Conservation (phyloP, 2,797 vertebrate species). For the Spinibarbus caldwelli region DNA sequence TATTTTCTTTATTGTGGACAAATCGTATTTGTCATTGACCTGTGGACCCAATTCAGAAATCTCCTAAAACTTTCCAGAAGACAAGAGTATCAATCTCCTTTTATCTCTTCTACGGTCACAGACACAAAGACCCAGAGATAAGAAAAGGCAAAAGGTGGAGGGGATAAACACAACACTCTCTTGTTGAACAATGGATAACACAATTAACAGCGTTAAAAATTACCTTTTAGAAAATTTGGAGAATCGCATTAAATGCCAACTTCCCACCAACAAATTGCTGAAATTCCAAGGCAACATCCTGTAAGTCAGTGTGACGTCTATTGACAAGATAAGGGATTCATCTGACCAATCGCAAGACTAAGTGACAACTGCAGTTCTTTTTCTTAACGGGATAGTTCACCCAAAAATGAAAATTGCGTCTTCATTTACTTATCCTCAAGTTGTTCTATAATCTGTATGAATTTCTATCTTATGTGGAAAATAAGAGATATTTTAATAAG, state of each 20-base stretch:
- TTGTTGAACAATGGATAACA: not conserved
- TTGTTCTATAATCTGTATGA: too few relatives aligned
- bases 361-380: not conserved
- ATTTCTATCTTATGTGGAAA: too few relatives aligned
- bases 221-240: not conserved
- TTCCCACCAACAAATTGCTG: not conserved
- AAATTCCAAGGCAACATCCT: not conserved
- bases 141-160: slow-evolving; percentile 32
- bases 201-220: not conserved
- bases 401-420: too few relatives aligned
- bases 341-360: not conserved
- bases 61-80: slow-evolving; percentile 40
- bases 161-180: not conserved
- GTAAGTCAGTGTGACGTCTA: not conserved
- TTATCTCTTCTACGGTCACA: slow-evolving; percentile 13
- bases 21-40: not conserved
- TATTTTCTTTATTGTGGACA: not conserved
- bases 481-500: too few relatives aligned
- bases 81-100: not conserved
- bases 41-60: slow-evolving; percentile 5
- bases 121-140: not conserved
- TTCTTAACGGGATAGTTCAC: not conserved
- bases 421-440: too few relatives aligned
- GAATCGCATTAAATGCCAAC: not conserved
- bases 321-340: not conserved